Conservation (phyloP, 2,113 vertebrate genomes). For the Pachyramphus minor region DNA sequence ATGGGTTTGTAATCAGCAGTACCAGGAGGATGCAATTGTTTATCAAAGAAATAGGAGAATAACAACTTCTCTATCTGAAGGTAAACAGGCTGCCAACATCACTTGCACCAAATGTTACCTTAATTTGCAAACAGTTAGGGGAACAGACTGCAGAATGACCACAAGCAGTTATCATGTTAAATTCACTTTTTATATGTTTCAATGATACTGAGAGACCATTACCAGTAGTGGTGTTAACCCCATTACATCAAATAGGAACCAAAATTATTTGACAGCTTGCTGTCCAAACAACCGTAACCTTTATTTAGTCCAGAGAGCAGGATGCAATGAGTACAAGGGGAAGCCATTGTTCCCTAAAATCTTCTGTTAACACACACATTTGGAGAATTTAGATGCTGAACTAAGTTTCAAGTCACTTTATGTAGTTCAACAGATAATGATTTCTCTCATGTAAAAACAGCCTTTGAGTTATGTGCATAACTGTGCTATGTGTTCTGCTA, state of each 20-base stretch:
- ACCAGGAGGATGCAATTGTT: not conserved
- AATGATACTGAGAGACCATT: not conserved
- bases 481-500: not conserved
- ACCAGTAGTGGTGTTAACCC: no score
- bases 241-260: not conserved
- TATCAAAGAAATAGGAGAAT: not conserved
- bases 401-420: not conserved
- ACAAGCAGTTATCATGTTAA: no score
- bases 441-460: not conserved
- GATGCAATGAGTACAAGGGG: not conserved
- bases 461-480: not conserved
- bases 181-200: not conserved
- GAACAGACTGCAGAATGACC: not conserved
- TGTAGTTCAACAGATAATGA: not conserved
- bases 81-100: not conserved
- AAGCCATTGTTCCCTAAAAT: not conserved
- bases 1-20: fast-evolving
- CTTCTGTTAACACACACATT: not conserved
- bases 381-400: not conserved
- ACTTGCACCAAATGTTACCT: fast-evolving
- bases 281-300: fast-evolving
- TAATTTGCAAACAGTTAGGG: not conserved
- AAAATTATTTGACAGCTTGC: not conserved
- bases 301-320: not conserved
- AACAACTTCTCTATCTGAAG: not conserved